Conservation (phyloP, 2,797 vertebrate species). For the Micropoecilia bifurca region DNA sequence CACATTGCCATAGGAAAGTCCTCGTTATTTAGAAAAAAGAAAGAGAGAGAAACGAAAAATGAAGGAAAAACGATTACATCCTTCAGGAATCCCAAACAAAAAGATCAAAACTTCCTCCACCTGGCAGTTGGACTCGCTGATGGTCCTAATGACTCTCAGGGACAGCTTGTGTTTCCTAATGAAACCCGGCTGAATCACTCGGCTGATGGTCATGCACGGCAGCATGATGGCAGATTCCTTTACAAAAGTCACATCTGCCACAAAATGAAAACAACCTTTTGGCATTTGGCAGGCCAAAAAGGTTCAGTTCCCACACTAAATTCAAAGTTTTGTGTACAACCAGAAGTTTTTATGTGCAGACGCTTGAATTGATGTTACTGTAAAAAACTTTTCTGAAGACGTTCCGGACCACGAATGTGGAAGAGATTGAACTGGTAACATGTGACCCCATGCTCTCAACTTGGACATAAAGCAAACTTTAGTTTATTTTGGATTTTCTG, state of each 20-base stretch:
- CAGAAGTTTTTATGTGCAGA: not conserved
- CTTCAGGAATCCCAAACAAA: constrained; percentile 21
- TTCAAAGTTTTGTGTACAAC: not conserved
- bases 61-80: not conserved
- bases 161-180: constrained; percentile 63
- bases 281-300: constrained; percentile 17
- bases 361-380: not conserved
- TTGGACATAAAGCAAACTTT: not conserved
- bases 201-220: constrained; percentile 52
- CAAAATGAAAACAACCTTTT: constrained; percentile 50
- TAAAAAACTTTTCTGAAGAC: not conserved
- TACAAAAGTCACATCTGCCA: constrained; percentile 53
- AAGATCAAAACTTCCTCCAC: constrained; percentile 36
- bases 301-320: constrained; percentile 15
- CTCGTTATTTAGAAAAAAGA: not conserved
- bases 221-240: constrained; percentile 50
- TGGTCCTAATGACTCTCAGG: constrained; percentile 57
- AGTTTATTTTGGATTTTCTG: not conserved
- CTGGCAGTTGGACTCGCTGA: constrained; percentile 40
- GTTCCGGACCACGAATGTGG: not conserved
- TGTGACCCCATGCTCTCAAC: not conserved
- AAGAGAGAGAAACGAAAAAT: not conserved
- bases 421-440: not conserved
- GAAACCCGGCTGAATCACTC: constrained; percentile 69
- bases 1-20: constrained; percentile 9